phyloP scores from a whole-genome alignment of 2,888 invertebrate genomes.

The Cactoblastis cactorum region DNA sequence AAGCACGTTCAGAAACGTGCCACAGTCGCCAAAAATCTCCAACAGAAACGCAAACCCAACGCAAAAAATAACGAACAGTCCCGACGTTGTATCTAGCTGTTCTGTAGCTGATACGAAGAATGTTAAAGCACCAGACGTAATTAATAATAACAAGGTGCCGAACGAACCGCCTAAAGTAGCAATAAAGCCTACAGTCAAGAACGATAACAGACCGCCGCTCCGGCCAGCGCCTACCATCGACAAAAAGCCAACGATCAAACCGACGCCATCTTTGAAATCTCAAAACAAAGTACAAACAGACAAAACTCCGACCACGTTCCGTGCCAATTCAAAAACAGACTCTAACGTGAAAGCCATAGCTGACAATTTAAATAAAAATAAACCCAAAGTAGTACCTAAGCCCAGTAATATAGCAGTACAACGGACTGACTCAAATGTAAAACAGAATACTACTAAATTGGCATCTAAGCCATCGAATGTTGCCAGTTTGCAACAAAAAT shows the following conservation, averaged over 20 bases:
- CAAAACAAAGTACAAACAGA: slow-evolving; percentile 42
- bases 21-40: slow-evolving; percentile 58
- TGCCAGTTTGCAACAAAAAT: slow-evolving; percentile 88
- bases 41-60: slow-evolving; percentile 47
- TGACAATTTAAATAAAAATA: slow-evolving; percentile 71
- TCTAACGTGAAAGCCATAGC: slow-evolving; percentile 65
- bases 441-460: slow-evolving; percentile 64
- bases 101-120: slow-evolving; percentile 71
- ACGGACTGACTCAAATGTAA: slow-evolving; percentile 51
- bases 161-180: slow-evolving; percentile 69
- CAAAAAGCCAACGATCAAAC: slow-evolving; percentile 55
- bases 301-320: slow-evolving; percentile 49
- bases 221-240: slow-evolving; percentile 60
- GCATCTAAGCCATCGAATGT: slow-evolving; percentile 83
- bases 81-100: slow-evolving; percentile 86
- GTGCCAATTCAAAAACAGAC: slow-evolving; percentile 60
- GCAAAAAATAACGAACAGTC: slow-evolving; percentile 79
- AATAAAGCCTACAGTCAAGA: slow-evolving; percentile 60
- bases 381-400: slow-evolving; percentile 70
- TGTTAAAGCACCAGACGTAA: slow-evolving; percentile 81
- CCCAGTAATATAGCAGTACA: slow-evolving; percentile 46
- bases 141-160: slow-evolving; percentile 72
- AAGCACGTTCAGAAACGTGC: slow-evolving; percentile 60
- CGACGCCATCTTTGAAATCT: slow-evolving; percentile 49
- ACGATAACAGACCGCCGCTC: slow-evolving; percentile 60